Base-by-base conservation (phyloP, 2,888 invertebrate genomes). In the Diarsia rubi region DNA sequence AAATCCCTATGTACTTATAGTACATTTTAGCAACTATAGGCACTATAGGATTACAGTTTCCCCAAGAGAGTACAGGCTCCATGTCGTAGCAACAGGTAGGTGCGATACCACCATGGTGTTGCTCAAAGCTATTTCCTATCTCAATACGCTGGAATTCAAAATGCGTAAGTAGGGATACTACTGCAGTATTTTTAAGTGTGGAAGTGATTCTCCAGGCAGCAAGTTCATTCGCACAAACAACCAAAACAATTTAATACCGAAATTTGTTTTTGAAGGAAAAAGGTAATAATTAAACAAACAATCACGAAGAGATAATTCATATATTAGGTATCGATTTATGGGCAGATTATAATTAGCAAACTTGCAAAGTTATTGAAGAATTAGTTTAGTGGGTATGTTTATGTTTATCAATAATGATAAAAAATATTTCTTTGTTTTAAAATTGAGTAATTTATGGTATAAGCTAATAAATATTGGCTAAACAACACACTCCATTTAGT, bases 51-150 rank as follows among this genome's bases (percentile, higher is more conserved):
- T 67, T 21, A 44, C 19, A 37, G 6, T 37, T 42, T 37, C 16
- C n/a, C 27, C n/a, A 60, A 24, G 2, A 44, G 42, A 31, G 63
- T 54, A 49, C 31, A 69, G 65, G 21, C 8, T 78, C 47, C 21
- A 68, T 68, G 16, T 37, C 21, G 64, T n/a, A 74, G 79, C 82
- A 83, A 82, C 82, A 82, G 83, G 75, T 83, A 83, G 83, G 49
- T 63, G 54, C 45, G 57, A n/a, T 37, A 37, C 31, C 21, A 27
- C 27, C 21, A 62, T 79, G 49, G 69, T 57, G 72, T 66, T 44
- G 44, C 44, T 63, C 12, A 16, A 59, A 57, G 11, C 16, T 52
- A 69, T 59, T 54, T 54, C 24, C 45, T 14, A 66, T 49, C 42
- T n/a, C 45, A 42, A n/a, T 67, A 31, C 9, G 3, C n/a, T 37